Evolutionary conservation across 1,140 invertebrate genomes (phyloP).

Genomic region (Nephotettix cincticeps): DNA sequence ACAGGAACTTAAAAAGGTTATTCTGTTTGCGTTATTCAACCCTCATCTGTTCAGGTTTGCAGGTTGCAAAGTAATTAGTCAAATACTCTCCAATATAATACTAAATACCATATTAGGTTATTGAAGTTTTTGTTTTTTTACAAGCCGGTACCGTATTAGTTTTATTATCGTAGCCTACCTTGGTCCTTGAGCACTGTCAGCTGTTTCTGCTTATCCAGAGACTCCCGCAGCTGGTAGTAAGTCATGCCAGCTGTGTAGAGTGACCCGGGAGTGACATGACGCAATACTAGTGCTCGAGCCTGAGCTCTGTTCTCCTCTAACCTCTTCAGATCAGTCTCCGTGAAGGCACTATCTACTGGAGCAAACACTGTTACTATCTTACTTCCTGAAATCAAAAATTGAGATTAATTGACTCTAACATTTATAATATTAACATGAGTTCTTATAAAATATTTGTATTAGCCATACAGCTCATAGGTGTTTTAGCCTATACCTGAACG

Average conservation of each 20-base stretch:
- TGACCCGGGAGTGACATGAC: slow-evolving; percentile 73
- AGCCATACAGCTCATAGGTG: too few relatives aligned
- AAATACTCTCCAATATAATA: neutral
- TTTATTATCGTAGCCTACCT: slow-evolving; percentile 63
- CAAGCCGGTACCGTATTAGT: too few relatives aligned
- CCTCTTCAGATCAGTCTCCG: slow-evolving; percentile 58
- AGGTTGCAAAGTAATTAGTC: neutral
- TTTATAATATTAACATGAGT: too few relatives aligned
- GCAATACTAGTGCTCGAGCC: slow-evolving; percentile 72
- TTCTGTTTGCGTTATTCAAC: too few relatives aligned
- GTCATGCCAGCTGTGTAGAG: slow-evolving; percentile 81
- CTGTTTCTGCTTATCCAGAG: slow-evolving; percentile 59
- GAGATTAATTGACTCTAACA: too few relatives aligned
- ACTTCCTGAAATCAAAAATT: neutral
- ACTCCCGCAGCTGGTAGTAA: slow-evolving; percentile 79
- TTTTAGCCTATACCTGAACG: too few relatives aligned
- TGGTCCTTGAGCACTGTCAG: slow-evolving; percentile 74
- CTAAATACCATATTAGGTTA: slow-evolving; percentile 8
- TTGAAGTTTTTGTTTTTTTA: too few relatives aligned
- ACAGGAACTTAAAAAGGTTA: too few relatives aligned
- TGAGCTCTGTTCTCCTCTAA: slow-evolving; percentile 59
- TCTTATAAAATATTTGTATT: too few relatives aligned
- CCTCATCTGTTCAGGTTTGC: too few relatives aligned
- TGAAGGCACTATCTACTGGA: slow-evolving; percentile 79
- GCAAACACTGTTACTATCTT: slow-evolving; percentile 85